Conservation (phyloP, 2,888 invertebrate genomes). For the Caenorhabditis plicata region DNA sequence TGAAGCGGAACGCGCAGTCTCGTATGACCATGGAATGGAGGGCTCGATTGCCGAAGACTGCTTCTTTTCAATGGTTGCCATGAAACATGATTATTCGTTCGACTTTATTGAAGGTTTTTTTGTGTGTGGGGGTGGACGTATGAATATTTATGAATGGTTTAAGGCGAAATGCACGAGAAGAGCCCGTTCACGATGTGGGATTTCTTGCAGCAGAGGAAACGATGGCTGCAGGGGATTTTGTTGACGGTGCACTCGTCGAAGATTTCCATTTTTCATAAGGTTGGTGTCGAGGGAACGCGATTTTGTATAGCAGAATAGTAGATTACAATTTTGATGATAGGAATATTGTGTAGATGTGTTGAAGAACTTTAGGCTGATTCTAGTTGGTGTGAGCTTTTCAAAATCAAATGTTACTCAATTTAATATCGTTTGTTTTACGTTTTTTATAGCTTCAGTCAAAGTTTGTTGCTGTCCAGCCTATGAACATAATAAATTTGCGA, state of each 20-base stretch:
- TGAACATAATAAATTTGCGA: too few species aligned
- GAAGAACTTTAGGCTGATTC: conserved; percentile 1
- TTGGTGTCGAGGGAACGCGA: too few species aligned
- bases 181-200: conserved; percentile 92
- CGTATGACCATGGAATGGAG: conserved; percentile 92
- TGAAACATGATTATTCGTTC: conserved; percentile 84
- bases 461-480: too few species aligned
- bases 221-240: conserved; percentile 78
- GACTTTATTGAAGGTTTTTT: conserved; percentile 81
- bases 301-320: too few species aligned
- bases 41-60: conserved; percentile 98
- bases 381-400: not conserved
- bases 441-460: too few species aligned
- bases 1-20: conserved; percentile 84
- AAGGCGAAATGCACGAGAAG: conserved; percentile 94
- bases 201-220: conserved; percentile 90
- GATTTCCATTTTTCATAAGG: conserved; percentile 60
- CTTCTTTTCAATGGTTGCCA: conserved; percentile 93
- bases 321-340: too few species aligned
- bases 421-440: too few species aligned
- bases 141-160: conserved; percentile 3
- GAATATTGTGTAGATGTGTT: too few species aligned
- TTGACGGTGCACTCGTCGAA: conserved; percentile 67
- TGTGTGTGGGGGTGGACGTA: not conserved
- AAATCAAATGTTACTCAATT: too few species aligned